These are phyloP conservation scores for Drosophila macrospina DNA, from an alignment of 2,888 invertebrate species.

Conservation along the genomic window DNA sequence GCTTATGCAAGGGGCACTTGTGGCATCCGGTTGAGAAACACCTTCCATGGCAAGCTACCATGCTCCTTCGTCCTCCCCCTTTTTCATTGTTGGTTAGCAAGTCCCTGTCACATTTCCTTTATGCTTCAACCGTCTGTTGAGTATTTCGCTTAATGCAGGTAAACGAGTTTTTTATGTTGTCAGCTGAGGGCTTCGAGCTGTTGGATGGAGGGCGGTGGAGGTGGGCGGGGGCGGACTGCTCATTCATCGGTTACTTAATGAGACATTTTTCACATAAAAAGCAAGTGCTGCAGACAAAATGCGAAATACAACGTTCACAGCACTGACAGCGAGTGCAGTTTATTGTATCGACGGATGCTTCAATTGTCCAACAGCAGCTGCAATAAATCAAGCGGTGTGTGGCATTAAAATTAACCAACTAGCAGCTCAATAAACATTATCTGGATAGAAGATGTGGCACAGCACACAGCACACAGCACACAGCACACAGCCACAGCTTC, in stretches of 20 bases:
- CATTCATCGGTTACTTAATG: conserved; percentile 65
- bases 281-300: conserved; percentile 55
- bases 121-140: conserved; percentile 76
- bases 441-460: conserved; percentile 46
- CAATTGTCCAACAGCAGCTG: conserved; percentile 58
- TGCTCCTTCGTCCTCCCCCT: conserved; percentile 2
- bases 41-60: background rate
- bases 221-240: conserved; percentile 32
- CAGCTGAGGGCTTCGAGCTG: conserved; percentile 23
- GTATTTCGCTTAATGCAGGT: conserved; percentile 81
- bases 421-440: conserved; percentile 79
- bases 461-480: too few species aligned
- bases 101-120: conserved; percentile 74
- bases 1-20: conserved; percentile 66
- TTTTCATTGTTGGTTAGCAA: conserved; percentile 14
- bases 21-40: conserved; percentile 70
- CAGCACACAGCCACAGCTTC: too few species aligned
- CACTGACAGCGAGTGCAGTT: conserved; percentile 69
- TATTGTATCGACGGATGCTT: conserved; percentile 71
- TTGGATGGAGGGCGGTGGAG: conserved; percentile 8
- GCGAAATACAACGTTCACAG: conserved; percentile 3
- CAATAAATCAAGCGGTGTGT: conserved; percentile 69
- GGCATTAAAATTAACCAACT: conserved; percentile 78
- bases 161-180: conserved; percentile 76
- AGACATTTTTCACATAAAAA: conserved; percentile 68